A percentile compares a stretch with the other conserved stretches of the same genome.
Evolutionary conservation across 2,888 invertebrate species (phyloP).

Genomic region (Oscheius sp.): DNA sequence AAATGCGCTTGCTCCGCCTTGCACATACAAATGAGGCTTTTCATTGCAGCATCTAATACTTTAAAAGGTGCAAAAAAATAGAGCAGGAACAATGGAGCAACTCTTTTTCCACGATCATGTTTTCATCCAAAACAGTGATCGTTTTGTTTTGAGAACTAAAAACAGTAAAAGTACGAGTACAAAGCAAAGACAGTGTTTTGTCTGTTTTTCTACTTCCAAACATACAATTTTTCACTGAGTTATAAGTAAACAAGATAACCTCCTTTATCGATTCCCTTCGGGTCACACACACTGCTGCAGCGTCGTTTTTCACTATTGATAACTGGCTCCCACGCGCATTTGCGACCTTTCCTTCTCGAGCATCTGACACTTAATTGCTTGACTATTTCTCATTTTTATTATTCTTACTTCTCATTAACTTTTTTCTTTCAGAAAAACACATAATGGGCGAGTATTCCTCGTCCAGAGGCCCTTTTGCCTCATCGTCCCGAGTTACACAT

Average conservation of each 20-base stretch:
- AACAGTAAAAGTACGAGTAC: neutral
- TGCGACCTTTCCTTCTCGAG: slow-evolving; percentile 3
- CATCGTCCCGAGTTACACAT: slow-evolving; percentile 20
- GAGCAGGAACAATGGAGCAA: neutral
- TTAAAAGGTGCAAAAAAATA: neutral
- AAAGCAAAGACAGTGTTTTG: neutral
- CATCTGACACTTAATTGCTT: neutral
- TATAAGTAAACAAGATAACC: slow-evolving; percentile 9
- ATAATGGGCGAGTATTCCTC: slow-evolving; percentile 12
- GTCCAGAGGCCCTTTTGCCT: slow-evolving; percentile 7
- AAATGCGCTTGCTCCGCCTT: slow-evolving; percentile 32
- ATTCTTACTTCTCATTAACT: neutral
- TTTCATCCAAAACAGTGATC: neutral
- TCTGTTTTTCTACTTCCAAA: no score
- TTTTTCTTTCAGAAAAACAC: neutral
- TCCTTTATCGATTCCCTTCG: slow-evolving; percentile 2
- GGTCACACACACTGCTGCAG: neutral
- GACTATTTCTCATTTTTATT: slow-evolving; percentile 3
- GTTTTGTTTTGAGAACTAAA: neutral
- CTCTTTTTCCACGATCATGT: neutral
- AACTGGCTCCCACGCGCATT: slow-evolving; percentile 11
- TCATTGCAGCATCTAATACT: neutral
- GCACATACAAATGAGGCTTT: slow-evolving; percentile 30
- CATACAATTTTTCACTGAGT: neutral
- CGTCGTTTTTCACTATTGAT: slow-evolving; percentile 11